A percentile compares a stretch with the other conserved stretches of the same genome.
phyloP scores from a whole-genome alignment of 1,140 invertebrate genomes.

The Sycophila sp. region DNA sequence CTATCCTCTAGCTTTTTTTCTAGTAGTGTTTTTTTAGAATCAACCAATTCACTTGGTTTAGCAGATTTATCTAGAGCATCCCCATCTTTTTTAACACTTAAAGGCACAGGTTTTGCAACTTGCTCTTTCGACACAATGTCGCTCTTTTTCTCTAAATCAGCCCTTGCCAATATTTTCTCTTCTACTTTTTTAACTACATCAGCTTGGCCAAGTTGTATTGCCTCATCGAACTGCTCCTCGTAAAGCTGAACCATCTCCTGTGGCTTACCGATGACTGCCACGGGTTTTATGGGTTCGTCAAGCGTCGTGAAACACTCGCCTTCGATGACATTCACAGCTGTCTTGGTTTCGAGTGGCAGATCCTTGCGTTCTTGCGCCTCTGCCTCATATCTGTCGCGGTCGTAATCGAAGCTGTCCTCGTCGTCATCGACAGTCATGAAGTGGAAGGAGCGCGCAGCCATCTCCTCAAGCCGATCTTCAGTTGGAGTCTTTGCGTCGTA shows the following conservation, averaged over 20 bases:
- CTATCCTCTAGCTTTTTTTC: too few species aligned
- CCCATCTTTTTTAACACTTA: too few species aligned
- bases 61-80: too few species aligned
- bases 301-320: constrained; percentile 22
- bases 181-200: background rate
- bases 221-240: constrained; percentile 27
- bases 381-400: constrained; percentile 4
- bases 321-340: constrained; percentile 31
- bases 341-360: constrained; percentile 20
- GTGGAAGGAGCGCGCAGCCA: constrained; percentile 29
- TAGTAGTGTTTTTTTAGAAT: too few species aligned
- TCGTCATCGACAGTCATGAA: constrained; percentile 19
- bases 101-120: too few species aligned
- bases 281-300: background rate
- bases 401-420: constrained; percentile 26
- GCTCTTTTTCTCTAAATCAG: too few species aligned
- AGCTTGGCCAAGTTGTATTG: background rate
- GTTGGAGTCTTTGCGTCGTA: constrained; percentile 59
- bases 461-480: constrained; percentile 44
- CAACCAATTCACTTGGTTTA: too few species aligned
- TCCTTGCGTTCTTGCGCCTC: background rate
- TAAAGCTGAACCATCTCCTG: constrained; percentile 10
- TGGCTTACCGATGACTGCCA: background rate
- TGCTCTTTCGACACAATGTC: too few species aligned
- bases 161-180: background rate